Base-by-base conservation (phyloP, 2,797 vertebrate species). In the Protonibea diacanthus region DNA sequence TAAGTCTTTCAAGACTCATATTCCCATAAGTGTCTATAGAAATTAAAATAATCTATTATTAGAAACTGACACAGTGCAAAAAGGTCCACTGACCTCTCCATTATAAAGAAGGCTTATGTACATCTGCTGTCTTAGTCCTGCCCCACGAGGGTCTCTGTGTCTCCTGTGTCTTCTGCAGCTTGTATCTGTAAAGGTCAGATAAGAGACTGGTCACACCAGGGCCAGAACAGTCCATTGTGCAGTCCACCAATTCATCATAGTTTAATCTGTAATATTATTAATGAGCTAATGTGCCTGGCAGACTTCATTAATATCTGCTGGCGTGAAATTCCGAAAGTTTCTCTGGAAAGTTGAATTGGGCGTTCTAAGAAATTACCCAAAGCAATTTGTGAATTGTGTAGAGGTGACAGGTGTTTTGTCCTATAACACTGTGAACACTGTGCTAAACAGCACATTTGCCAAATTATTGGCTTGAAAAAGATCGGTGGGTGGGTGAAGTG, bases 161-260 rank as follows among this genome's bases (percentile, higher is more conserved):
- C 88, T 90, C 85, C 60, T 78, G 87, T 70, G 88, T 91, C 81
- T 85, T 82, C 73, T 69, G 44, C 72, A 71, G 75, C 81, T 72
- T 82, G 77, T 77, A 82, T 89, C 91, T 91, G 90, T 81, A 90
- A 92, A 93, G 90, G 91, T 93, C 91, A 92, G 89, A 91, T 93
- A 93, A 93, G 85, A 90, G 79, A 74, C 84, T 79, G 88, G 90
- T 90, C 87, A 82, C 87, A 89, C 65, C 75, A 82, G 86, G 82
- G 85, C 86, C 81, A 83, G 82, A 89, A 89, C 83, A 82, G 70
- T 71, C 82, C 76, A 87, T 91, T 92, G 89, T 92, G 82, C 74
- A 61, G 84, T 72, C 74, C 77, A 80, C 79, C 83, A 88, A 83
- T 87, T 93, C 89, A 88, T 91, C 88, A 90, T 61, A 83, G 68